phyloP scores from a whole-genome alignment of 2,888 invertebrate species.

The Hipparchia semele region DNA sequence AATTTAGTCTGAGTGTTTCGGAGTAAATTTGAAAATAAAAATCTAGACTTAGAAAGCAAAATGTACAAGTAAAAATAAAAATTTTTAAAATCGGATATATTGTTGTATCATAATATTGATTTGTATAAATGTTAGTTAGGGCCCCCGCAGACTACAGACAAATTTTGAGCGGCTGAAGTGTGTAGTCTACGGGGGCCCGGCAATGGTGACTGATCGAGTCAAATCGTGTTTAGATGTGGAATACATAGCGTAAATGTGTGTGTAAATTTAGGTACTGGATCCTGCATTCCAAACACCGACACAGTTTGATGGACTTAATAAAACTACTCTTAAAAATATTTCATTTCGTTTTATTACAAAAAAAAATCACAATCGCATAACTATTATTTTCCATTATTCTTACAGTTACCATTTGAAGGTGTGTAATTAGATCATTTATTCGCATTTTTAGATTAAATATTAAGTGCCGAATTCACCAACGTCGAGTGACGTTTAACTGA shows the following conservation, averaged over 20 bases:
- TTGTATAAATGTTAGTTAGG: slow-evolving; percentile 39
- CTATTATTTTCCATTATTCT: neutral
- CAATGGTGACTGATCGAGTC: slow-evolving; percentile 27
- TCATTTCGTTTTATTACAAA: slow-evolving; percentile 37
- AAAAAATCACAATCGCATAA: too few relatives aligned
- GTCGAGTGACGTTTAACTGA: too few relatives aligned
- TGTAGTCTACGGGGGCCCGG: neutral
- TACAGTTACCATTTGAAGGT: neutral
- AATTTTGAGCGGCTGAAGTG: neutral
- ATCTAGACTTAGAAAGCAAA: slow-evolving; percentile 11
- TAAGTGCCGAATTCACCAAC: too few relatives aligned
- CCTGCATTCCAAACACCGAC: slow-evolving; percentile 80
- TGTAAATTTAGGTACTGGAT: slow-evolving; percentile 72
- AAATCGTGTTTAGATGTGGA: slow-evolving; percentile 35
- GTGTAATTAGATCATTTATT: too few relatives aligned
- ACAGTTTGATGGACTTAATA: slow-evolving; percentile 77
- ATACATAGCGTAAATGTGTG: slow-evolving; percentile 61
- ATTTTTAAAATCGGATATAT: slow-evolving; percentile 2
- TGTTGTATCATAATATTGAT: slow-evolving; percentile 34
- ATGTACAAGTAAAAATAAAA: slow-evolving; percentile 10
- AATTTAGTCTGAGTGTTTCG: neutral
- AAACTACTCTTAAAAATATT: slow-evolving; percentile 55
- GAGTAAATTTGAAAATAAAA: neutral
- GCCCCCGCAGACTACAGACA: neutral
- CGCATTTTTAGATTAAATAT: too few relatives aligned